Base-by-base conservation (phyloP, 2,797 vertebrate species). In the Microchirus variegatus region DNA sequence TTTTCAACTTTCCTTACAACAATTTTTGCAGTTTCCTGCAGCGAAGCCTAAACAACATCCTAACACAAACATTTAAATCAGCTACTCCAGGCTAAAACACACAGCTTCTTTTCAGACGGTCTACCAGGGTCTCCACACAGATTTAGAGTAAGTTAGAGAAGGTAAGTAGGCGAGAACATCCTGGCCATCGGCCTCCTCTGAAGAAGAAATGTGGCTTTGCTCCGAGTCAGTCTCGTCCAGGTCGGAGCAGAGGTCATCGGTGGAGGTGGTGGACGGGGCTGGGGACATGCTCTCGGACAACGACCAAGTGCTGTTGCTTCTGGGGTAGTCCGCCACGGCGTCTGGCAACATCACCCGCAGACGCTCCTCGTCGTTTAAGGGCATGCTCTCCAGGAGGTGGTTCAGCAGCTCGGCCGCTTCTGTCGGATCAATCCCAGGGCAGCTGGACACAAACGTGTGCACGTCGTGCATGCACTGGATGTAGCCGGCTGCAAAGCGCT, bases 391-490 rank as follows among this genome's bases (percentile, higher is more conserved):
- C 70, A 99, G 91, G 64, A 99, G 94, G 87, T 98, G 96, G 89
- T 96, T 97, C 43, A 99, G 81, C 50, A 98, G 93, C 89, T 96
- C 94, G 0, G 96, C 95, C 0, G 95, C 95, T 0, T 96, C 84
- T 0, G 94, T 78, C 0, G 94, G 91, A n/a, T 98, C 96, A n/a
- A 98, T 94, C 5, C 94, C 95, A 0, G 96, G 96, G 76, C 94
- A 97, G 87, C 80, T 92, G 81, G 95, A 98, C 78, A 98, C 94
- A 74, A 98, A 99, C 0, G 94, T 97, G 88, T 99, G 97, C 69
- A 98, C 97, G 78, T 98, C 96, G 14, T 98, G 96, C 97, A 98
- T 98, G 73, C 97, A 98, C 82, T 98, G 97, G 86, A 99, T 98
- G 93, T 99, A 98, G 1, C 97, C 97, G 0, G 97, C 97, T 0